These are phyloP conservation scores for Falco biarmicus DNA, from an alignment of 2,797 vertebrate species.

Conservation along the genomic window DNA sequence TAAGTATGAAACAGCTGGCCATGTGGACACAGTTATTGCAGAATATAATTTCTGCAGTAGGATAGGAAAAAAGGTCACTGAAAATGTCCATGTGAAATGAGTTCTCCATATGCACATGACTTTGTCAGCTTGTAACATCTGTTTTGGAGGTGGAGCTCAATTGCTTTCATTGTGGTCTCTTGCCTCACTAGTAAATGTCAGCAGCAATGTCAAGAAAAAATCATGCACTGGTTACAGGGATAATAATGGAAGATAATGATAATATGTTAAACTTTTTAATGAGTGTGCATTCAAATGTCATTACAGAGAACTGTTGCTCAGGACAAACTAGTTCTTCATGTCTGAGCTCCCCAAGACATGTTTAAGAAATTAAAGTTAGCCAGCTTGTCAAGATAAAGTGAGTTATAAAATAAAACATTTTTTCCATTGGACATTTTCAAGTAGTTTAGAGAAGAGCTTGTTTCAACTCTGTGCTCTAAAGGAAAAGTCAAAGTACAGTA, in stretches of 20 bases:
- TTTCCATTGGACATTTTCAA: not conserved
- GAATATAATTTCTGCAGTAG: slow-evolving; percentile 43
- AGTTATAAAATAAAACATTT: not conserved
- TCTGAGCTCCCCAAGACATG: not conserved
- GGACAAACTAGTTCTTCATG: not conserved
- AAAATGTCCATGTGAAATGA: not conserved
- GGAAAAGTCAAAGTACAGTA: not conserved
- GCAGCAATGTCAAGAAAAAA: not conserved
- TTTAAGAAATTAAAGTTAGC: not conserved
- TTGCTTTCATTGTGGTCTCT: not conserved
- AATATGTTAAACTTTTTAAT: not conserved
- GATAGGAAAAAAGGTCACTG: slow-evolving; percentile 13
- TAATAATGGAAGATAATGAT: not conserved
- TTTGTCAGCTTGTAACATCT: slow-evolving; percentile 1
- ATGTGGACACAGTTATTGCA: slow-evolving; percentile 27
- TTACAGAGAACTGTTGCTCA: not conserved
- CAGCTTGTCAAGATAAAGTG: not conserved
- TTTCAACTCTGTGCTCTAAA: not conserved
- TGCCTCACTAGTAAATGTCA: not conserved
- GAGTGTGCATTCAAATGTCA: not conserved
- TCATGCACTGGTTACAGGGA: not conserved
- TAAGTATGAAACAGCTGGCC: slow-evolving; percentile 35
- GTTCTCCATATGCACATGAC: not conserved
- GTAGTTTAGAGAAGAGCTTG: not conserved
- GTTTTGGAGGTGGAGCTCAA: not conserved